These are phyloP conservation scores for Agonopterix heracliana DNA, from an alignment of 2,888 invertebrate genomes.

Conservation along the genomic window DNA sequence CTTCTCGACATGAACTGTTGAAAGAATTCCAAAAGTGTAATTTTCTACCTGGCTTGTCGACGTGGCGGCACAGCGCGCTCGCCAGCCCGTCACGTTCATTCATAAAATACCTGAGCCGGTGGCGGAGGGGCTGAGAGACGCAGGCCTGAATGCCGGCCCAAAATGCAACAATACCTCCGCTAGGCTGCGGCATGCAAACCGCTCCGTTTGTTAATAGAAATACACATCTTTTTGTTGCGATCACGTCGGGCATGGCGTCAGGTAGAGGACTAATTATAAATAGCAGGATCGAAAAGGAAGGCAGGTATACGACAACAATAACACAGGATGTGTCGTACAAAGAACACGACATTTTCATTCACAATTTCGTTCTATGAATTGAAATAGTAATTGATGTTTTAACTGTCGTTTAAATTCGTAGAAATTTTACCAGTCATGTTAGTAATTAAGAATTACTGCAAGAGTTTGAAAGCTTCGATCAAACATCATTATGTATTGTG, in stretches of 20 bases:
- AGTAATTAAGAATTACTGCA: neutral
- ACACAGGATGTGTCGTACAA: slow-evolving; percentile 62
- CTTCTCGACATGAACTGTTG: slow-evolving; percentile 63
- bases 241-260: slow-evolving; percentile 49
- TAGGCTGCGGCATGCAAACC: slow-evolving; percentile 46
- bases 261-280: slow-evolving; percentile 66
- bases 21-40: slow-evolving; percentile 73
- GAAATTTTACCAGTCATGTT: neutral
- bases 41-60: slow-evolving; percentile 70
- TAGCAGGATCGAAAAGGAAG: slow-evolving; percentile 38
- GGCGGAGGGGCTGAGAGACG: slow-evolving; percentile 3
- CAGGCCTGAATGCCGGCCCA: slow-evolving; percentile 14
- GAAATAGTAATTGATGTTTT: slow-evolving; percentile 11
- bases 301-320: slow-evolving; percentile 48
- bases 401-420: slow-evolving; percentile 6
- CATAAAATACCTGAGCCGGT: slow-evolving; percentile 66
- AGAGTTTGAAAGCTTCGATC: too few species aligned
- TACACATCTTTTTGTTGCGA: slow-evolving; percentile 55
- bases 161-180: slow-evolving; percentile 40
- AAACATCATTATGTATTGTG: too few species aligned
- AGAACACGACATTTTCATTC: slow-evolving; percentile 45
- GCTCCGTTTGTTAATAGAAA: slow-evolving; percentile 50
- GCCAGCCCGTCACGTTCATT: slow-evolving; percentile 70
- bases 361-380: slow-evolving; percentile 34
- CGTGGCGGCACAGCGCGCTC: slow-evolving; percentile 55